These are phyloP conservation scores for Pteruthius melanotis DNA, from an alignment of 2,113 vertebrate genomes.

Conservation along the genomic window DNA sequence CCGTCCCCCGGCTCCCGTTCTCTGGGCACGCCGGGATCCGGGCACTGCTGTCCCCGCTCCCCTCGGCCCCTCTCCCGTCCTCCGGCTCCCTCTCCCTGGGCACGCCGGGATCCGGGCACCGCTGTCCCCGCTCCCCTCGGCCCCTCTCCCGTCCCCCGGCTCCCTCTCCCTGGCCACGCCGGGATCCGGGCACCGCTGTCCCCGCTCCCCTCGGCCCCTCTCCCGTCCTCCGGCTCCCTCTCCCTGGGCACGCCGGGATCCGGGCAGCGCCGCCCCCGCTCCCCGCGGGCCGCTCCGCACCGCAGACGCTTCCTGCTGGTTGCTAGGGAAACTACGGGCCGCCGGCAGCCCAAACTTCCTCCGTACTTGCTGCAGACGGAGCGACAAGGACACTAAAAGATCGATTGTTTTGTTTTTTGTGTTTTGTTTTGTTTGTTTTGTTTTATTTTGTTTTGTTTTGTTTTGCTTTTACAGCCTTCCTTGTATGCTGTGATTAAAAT, in stretches of 20 bases:
- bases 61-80: neutral
- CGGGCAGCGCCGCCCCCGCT: too few species aligned
- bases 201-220: too few species aligned
- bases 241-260: too few species aligned
- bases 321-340: conserved; percentile 43
- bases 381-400: rapidly evolving
- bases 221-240: neutral
- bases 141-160: neutral
- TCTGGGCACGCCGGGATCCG: too few species aligned
- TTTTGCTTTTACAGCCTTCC: rapidly evolving
- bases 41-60: neutral
- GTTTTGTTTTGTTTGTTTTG: too few species aligned
- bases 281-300: neutral
- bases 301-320: neutral
- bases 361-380: neutral
- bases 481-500: neutral
- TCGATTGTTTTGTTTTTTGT: rapidly evolving
- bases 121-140: too few species aligned
- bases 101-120: too few species aligned
- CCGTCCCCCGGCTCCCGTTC: too few species aligned
- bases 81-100: too few species aligned
- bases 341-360: neutral
- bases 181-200: too few species aligned
- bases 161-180: too few species aligned
- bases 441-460: too few species aligned